Percentiles rank a stretch among this genome's conserved stretches.
These are phyloP conservation scores for Pediacus dermestoides DNA, from an alignment of 2,888 invertebrate species.

Conservation along the genomic window DNA sequence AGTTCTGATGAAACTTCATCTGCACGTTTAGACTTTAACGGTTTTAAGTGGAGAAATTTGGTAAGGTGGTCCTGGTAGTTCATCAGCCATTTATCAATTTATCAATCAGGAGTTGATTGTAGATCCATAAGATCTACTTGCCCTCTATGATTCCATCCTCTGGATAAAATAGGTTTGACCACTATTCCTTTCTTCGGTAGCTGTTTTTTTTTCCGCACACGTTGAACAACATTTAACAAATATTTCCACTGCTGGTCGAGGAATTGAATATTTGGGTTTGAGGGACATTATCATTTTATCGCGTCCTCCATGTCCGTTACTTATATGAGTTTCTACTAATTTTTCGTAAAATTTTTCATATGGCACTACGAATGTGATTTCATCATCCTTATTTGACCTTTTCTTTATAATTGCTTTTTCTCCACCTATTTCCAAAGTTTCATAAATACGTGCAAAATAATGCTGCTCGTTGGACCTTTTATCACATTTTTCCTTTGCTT, in stretches of 20 bases:
- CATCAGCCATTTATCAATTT: conserved; percentile 41
- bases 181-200: conserved; percentile 12
- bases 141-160: conserved; percentile 24
- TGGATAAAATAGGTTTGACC: conserved; percentile 8
- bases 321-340: conserved; percentile 14
- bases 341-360: conserved; percentile 15
- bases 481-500: not conserved
- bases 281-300: conserved; percentile 13
- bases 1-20: conserved; percentile 19
- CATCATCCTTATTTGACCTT: conserved; percentile 4
- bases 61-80: conserved; percentile 40
- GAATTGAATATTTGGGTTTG: conserved; percentile 14
- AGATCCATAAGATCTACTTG: conserved; percentile 38
- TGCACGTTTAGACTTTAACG: conserved; percentile 31
- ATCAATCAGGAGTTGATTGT: conserved; percentile 33
- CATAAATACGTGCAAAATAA: conserved; percentile 5
- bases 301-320: conserved; percentile 14
- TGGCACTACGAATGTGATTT: conserved; percentile 10
- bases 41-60: conserved; percentile 37
- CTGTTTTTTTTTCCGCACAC: conserved; percentile 14
- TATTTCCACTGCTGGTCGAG: conserved; percentile 12
- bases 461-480: conserved; percentile 5
- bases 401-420: conserved; percentile 8
- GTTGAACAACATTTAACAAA: conserved; percentile 13
- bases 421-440: conserved; percentile 4